Conservation (phyloP, 2,888 invertebrate species). For the Sinohyriopsis cumingii region DNA sequence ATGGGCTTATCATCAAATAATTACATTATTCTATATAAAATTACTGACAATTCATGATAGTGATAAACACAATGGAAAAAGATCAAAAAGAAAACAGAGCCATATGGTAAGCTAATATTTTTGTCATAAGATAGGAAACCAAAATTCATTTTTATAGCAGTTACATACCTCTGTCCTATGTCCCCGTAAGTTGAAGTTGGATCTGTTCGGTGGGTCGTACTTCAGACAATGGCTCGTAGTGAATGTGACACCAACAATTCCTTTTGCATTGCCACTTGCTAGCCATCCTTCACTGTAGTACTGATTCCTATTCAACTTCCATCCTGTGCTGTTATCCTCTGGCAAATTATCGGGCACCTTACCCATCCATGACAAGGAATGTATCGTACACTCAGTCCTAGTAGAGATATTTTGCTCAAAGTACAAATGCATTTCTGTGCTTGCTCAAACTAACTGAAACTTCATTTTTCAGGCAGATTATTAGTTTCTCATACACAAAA, state of each 20-base stretch:
- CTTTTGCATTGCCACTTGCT: constrained; percentile 91
- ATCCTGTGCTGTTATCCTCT: constrained; percentile 85
- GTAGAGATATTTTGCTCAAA: constrained; percentile 94
- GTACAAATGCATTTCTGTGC: constrained; percentile 88
- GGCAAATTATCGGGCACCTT: constrained; percentile 96
- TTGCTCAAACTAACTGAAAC: too few relatives aligned
- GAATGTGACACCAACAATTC: constrained; percentile 96
- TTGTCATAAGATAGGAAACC: too few relatives aligned
- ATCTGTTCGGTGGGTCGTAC: constrained; percentile 83
- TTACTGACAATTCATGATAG: too few relatives aligned
- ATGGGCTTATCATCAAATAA: too few relatives aligned
- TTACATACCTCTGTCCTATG: constrained; percentile 90
- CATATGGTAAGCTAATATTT: too few relatives aligned
- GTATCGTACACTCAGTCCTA: constrained; percentile 94
- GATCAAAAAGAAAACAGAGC: too few relatives aligned
- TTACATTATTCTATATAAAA: too few relatives aligned
- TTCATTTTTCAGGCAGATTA: too few relatives aligned
- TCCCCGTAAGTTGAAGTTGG: constrained; percentile 97
- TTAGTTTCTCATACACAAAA: too few relatives aligned
- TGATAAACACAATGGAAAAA: too few relatives aligned
- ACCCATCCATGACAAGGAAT: constrained; percentile 98
- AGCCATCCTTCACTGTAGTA: constrained; percentile 99
- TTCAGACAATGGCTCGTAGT: constrained; percentile 94
- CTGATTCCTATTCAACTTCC: constrained; percentile 94
- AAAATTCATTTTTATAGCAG: background rate